Evolutionary conservation across 53 echinoderm and acorn worm genomes (phyloP).

Genomic region (Paracentrotus lividus): DNA sequence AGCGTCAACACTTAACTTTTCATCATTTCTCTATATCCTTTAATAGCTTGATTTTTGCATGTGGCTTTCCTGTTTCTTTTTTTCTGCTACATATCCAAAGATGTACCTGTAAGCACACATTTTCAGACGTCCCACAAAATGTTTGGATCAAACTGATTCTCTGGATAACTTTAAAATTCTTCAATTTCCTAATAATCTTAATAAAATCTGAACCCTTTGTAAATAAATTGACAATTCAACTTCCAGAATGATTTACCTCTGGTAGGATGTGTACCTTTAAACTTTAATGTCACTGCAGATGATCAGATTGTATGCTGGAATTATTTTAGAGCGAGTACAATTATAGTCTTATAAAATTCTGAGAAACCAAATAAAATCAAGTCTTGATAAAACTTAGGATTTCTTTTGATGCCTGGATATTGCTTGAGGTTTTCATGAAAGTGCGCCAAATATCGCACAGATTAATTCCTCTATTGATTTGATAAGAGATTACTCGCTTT

Average conservation of each 20-base stretch:
- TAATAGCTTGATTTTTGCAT: background rate
- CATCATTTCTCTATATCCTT: background rate
- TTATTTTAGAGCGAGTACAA: constrained; percentile 53
- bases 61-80: no score
- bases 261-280: constrained; percentile 14
- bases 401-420: no score
- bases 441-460: no score
- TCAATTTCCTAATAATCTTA: no score
- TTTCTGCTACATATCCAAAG: constrained; percentile 10
- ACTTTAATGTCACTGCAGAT: background rate
- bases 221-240: constrained; percentile 54
- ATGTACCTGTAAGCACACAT: constrained; percentile 10
- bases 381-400: no score
- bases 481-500: no score
- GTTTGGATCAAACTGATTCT: background rate
- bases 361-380: no score
- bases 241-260: constrained; percentile 45
- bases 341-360: background rate
- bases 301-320: constrained; percentile 52
- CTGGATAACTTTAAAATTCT: no score
- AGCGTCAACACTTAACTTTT: constrained; percentile 14
- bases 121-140: constrained; percentile 25
- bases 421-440: no score
- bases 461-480: no score
- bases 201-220: background rate